Base-by-base conservation (phyloP, 2,888 invertebrate genomes). In the Lithophane socia region DNA sequence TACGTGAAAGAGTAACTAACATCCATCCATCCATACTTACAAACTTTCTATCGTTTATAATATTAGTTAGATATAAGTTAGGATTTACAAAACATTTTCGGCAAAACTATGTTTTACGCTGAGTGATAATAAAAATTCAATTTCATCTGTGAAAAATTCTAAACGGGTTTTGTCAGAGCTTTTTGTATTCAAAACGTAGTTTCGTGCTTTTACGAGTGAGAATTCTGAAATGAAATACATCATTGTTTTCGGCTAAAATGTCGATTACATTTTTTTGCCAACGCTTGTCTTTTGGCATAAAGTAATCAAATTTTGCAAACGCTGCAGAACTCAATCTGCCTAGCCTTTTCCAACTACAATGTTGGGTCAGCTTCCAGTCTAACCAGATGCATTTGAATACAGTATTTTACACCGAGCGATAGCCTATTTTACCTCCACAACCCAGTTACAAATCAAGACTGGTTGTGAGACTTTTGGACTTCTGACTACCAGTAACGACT, bases 111-210 rank as follows among this genome's bases (percentile, higher is more conserved):
- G 49, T 60, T 37, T 58, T 9, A 24, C 12, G 2, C 21, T 21
- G 24, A 21, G n/a, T 16, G 67, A 21, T 68, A 68, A 72, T 12
- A 24, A 64, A 58, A 67, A 84, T 56, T 44, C n/a, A 42, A 49
- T 72, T 79, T 60, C 8, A 44, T n/a, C n/a, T 24, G 24, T n/a
- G 16, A 29, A 76, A 67, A 84, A 68, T 24, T 21, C 54, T 79
- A 54, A 63, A 79, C 18, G 4, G 5, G 52, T 63, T 60, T 16
- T n/a, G 13, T 18, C 9, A 37, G 21, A 56, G 56, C 7, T 21
- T 29, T 63, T 29, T 21, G n/a, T 60, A 68, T 60, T 54, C 47
- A 44, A 63, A 60, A 61, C 44, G 10, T 42, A 47, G 18, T 61
- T 63, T 49, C 8, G 37, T 29, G 47, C 12, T 24, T 63, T 24